A percentile compares a stretch with the other conserved stretches of the same genome.
These are phyloP conservation scores for Willowsia nigromaculata DNA, from an alignment of 2,888 invertebrate genomes.

Conservation along the genomic window DNA sequence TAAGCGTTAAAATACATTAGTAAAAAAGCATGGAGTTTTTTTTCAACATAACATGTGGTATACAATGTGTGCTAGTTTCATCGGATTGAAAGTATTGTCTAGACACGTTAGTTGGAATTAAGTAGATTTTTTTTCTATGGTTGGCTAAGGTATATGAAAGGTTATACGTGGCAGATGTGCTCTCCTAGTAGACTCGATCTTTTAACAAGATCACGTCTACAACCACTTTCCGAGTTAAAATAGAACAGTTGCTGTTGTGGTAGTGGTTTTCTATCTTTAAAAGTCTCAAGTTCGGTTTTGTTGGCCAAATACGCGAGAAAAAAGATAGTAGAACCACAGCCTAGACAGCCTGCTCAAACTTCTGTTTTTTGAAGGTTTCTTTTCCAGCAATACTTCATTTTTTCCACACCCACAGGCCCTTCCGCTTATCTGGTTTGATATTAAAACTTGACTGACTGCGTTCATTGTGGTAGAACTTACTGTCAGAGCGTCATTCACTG, in stretches of 20 bases:
- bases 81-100: background rate
- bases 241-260: background rate
- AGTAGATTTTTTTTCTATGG: background rate
- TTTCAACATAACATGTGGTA: no score
- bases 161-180: no score
- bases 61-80: background rate
- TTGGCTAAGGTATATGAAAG: background rate
- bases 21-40: no score
- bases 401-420: slow-evolving; percentile 32
- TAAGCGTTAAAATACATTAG: no score
- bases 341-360: no score
- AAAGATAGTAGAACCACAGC: background rate
- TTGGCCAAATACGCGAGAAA: background rate
- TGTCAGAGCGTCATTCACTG: no score
- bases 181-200: no score
- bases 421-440: slow-evolving; percentile 53
- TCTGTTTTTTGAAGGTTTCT: background rate
- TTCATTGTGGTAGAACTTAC: background rate
- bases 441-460: slow-evolving; percentile 44
- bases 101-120: background rate
- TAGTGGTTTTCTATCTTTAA: background rate
- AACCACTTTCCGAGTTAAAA: no score
- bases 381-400: slow-evolving; percentile 3
- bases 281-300: background rate
- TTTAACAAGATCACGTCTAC: no score